Evolutionary conservation across 2,888 invertebrate species (phyloP), one percentile per base, ranked within the genome.

Genomic region (Amiota mariae): DNA sequence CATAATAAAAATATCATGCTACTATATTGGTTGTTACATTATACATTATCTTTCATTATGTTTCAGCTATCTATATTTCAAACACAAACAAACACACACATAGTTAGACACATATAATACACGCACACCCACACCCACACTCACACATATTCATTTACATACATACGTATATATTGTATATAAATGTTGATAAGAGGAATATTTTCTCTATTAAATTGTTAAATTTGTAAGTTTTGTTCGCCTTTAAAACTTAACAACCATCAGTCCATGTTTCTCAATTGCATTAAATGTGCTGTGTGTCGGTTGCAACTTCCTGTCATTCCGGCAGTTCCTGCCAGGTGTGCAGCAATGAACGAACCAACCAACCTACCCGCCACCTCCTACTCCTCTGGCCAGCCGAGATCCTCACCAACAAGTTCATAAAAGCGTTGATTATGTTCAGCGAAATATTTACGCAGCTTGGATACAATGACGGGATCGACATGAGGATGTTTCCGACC

Each of bases 391-490:
- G 97, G 96, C 98, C 98, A 98, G 76, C 96, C 95, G 79, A 98
- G 94, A 90, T 96, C 96, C 89, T 96, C 95, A 4, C 97, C 96
- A n/a, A 97, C 94, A 81, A 98, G 92, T 84, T 97, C 95, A 90
- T 97, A 98, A 89, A 98, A 97, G 87, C 94, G 93, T 89, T 96
- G 95, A 91, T 98, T 98, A 91, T 96, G 96, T 85, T 96, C 96
- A 80, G 94, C 93, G 91, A 97, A 98, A 91, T 96, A 97, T 88
- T 93, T 94, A 73, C 96, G 92, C 81, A 97, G 91, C 87, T 95
- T 95, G 63, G 94, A 93, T 76, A 96, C 93, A 74, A 96, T 94
- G 66, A 93, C 91, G 0, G 95, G 94, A 89, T 95, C 94, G 13
- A 98, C 95, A 54, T 94, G 91, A 8, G 97, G 96, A 91, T 98